Evolutionary conservation across 2,888 invertebrate genomes (phyloP), one percentile per base, ranked within the genome.

Genomic region (Caenorhabditis uteleia): DNA sequence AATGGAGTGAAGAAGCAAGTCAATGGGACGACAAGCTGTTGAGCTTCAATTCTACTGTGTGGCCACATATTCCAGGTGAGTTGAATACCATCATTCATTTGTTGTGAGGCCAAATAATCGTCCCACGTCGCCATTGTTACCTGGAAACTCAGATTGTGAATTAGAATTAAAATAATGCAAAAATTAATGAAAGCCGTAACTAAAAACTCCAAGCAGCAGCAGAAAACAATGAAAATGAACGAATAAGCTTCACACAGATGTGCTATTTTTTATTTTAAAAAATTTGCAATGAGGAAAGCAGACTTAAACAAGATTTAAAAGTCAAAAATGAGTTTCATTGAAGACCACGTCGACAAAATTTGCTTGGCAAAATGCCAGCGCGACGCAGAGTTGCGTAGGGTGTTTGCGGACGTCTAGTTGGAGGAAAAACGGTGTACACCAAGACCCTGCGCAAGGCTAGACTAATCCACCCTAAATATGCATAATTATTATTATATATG

Each of bases 21-120:
- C 51, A 97, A 86, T 0, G 98, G 97, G 6, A 99, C 95, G 12
- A 99, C 95, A 72, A 97, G 87, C 67, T 95, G 89, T 10, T 95
- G 94, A 12, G 95, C 92, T 86, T 98, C 98, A 20, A 77, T 64
- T 33, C 73, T 25, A 8, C 67, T 66, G 39, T 73, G 70, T 12
- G 73, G 73, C 95, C 95, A 95, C 33, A 95, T 92, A 85, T 99
- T 99, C 97, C 97, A 99, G 0, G 95, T 93, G 83, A 95, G 91
- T 69, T 97, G 89, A 59, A 97, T 89, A 7, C 98, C 98, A 86
- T 99, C 95, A 29, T 93, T 88, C 83, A 94, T 95, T 85, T 97
- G 95, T 85, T 95, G 94, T 85, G 93, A 93, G 84, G 93, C 93
- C 84, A 98, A 56, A 51, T 80, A 82, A 20, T 82, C 80, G 33